Evolutionary conservation across 2,113 vertebrate genomes (phyloP).

Genomic region (Ariopsis seemanni): DNA sequence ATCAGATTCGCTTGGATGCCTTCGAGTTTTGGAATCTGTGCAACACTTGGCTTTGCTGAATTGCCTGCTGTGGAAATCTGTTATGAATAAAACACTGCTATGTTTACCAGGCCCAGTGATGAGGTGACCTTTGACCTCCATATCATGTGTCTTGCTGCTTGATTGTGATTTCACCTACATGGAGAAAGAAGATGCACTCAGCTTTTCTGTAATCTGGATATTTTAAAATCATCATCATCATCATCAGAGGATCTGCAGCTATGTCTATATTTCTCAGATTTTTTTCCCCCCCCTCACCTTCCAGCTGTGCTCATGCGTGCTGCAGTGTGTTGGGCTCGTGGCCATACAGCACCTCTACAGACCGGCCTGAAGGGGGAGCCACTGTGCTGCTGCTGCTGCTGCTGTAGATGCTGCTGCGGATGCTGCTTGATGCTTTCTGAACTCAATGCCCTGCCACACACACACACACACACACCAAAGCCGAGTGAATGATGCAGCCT

Average conservation of each 20-base stretch:
- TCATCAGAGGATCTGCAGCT: neutral
- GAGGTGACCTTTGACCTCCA: constrained; percentile 87
- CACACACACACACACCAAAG: constrained; percentile 12
- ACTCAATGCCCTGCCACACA: constrained; percentile 48
- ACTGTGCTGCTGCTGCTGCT: constrained; percentile 44
- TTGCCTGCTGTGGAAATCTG: neutral
- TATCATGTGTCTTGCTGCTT: constrained; percentile 65
- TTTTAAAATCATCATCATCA: constrained; percentile 1
- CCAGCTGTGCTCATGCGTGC: constrained; percentile 60
- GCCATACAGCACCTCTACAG: constrained; percentile 31
- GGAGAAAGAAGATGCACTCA: neutral
- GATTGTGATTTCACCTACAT: constrained; percentile 53
- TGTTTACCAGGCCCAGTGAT: constrained; percentile 78
- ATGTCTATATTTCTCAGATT: neutral
- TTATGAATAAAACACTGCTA: neutral
- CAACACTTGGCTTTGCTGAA: neutral
- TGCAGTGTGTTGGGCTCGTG: constrained; percentile 46
- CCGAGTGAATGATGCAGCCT: constrained; percentile 21
- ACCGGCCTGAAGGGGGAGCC: constrained; percentile 54
- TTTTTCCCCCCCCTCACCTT: constrained; percentile 51
- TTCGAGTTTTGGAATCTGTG: neutral
- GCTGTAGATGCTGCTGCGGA: neutral
- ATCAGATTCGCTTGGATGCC: neutral
- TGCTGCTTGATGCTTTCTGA: constrained; percentile 19
- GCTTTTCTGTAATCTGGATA: neutral